Evolutionary conservation across 2,888 invertebrate species (phyloP), one percentile per base, ranked within the genome.

Genomic region (Scelioninae gen. 1): DNA sequence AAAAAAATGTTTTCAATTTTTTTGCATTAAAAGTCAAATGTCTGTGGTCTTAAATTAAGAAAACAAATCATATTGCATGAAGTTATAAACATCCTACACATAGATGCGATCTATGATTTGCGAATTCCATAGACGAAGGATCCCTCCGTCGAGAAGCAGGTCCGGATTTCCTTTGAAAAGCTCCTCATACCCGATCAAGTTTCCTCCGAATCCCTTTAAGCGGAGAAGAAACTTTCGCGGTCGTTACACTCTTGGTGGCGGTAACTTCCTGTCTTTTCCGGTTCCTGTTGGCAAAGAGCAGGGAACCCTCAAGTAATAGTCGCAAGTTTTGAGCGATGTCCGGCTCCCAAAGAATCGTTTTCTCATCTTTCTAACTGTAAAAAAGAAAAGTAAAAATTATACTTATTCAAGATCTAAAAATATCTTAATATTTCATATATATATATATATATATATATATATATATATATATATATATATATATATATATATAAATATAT

Each of bases 251-350:
- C 78, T 74, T 80, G 77, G 56, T 80, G 80, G 45, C 68, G 76
- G 69, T 74, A 56, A 63, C 80, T 65, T 74, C 71, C 71, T 62
- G 78, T 75, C 78, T 71, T 71, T 84, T 84, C 78, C 84, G 75
- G 81, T 82, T 82, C 71, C 81, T 68, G 84, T 79, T 40, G 38
- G 13, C 68, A 71, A 65, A 32, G 62, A 65, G 79, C 63, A 74
- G 77, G 82, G 63, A 34, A 85, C 82, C 82, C 86, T 85, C 87
- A 71, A 85, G 86, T 88, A 87, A 88, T 86, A 87, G 87, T 84
- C 85, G 65, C 86, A 88, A 89, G 87, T 89, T 89, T 88, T 88
- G 87, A 88, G 87, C 88, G 85, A 87, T 86, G 87, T 85, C 87
- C 88, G 85, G 85, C 82, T 84, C 75, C 74, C 63, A 51, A 62